Evolutionary conservation across 2,888 invertebrate genomes (phyloP), one percentile per base, ranked within the genome.

Genomic region (Neoitamus cyanurus): DNA sequence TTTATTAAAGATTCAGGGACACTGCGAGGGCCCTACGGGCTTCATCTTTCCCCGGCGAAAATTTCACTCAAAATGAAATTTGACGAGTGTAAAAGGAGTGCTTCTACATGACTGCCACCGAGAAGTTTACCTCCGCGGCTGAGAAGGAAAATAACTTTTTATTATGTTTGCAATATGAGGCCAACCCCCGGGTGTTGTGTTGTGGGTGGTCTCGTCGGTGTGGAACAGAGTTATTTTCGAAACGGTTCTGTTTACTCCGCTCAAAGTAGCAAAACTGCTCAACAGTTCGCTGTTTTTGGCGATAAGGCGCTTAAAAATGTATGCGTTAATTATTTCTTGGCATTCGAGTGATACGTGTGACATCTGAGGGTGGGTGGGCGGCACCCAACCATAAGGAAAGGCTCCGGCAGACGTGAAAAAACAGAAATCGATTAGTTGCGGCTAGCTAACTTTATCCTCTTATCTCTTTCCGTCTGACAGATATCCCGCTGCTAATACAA

Each of bases 1-100:
- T 58, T 58, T 58, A 58, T 58, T 58, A 58, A 58, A 58, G 58
- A 58, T 58, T 58, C 58, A 58, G 58, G 58, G 58, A 15, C 58
- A 25, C 58, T 58, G 6, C 20, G 58, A 25, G 58, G n/a, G 5
- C 20, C 58, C 25, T 58, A 20, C 25, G 58, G 25, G 58, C 20
- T 58, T 58, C 58, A 58, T 58, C 20, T 58, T 58, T 58, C 58
- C 20, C 7, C 25, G 11, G 9, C 48, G 48, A 58, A 58, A 58
- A 58, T 58, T 58, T 58, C 58, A 2, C 58, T 58, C 20, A 58
- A 3, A 58, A 58, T 58, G 58, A 58, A 58, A 58, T 58, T 58
- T 58, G 58, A 58, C 58, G 25, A 58, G 58, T 58, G 25, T 20
- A 58, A 58, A 58, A 58, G 58, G 58, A 58, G 58, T 58, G 20